Conservation (phyloP, 2,888 invertebrate genomes). For the Sabatieria punctata region DNA sequence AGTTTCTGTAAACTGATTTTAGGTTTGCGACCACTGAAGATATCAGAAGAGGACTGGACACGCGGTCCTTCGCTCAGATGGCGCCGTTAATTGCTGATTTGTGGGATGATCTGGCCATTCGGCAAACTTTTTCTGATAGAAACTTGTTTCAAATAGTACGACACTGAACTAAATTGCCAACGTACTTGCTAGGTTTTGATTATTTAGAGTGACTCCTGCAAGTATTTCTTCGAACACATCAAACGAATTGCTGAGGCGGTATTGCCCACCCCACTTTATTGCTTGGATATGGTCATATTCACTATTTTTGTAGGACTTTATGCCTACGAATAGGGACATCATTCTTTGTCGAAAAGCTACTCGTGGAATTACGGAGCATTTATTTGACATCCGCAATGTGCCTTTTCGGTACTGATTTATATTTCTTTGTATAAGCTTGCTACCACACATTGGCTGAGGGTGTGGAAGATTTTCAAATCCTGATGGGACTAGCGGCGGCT, state of each 20-base stretch:
- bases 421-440: no score
- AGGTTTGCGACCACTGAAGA: no score
- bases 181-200: background rate
- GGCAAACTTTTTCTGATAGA: constrained; percentile 72
- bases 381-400: constrained; percentile 74
- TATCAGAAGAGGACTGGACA: constrained; percentile 55
- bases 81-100: constrained; percentile 62
- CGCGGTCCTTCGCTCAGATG: constrained; percentile 63
- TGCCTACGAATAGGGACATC: constrained; percentile 47
- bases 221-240: constrained; percentile 84
- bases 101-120: constrained; percentile 80
- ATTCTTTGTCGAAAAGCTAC: constrained; percentile 92
- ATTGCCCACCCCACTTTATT: constrained; percentile 27
- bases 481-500: no score
- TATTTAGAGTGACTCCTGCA: constrained; percentile 78
- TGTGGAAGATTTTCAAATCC: no score
- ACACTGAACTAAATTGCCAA: no score
- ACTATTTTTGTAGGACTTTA: background rate
- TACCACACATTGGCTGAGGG: no score
- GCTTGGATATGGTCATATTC: no score
- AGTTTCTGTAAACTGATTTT: no score
- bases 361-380: constrained; percentile 88
- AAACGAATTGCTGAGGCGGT: constrained; percentile 60
- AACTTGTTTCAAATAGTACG: constrained; percentile 90
- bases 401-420: constrained; percentile 46